Evolutionary conservation across 2,888 invertebrate genomes (phyloP), one percentile per base, ranked within the genome.

Genomic region (Anagyrus pseudococci): DNA sequence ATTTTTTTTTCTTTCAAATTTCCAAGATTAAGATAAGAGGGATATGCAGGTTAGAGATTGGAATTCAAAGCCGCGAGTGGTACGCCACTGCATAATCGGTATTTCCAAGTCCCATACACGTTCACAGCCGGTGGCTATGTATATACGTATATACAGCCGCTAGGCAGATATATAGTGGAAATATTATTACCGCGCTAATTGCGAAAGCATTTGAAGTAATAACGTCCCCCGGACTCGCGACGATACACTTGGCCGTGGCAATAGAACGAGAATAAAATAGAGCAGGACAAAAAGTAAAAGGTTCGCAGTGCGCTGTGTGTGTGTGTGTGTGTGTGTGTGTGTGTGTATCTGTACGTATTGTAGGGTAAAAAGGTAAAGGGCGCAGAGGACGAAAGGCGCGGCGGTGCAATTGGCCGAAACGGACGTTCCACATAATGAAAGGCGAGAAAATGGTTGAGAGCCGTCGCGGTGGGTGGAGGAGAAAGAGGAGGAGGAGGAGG

Each of bases 1-100:
- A n/a, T n/a, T n/a, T n/a, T n/a, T n/a, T n/a, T 37, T 37, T 37
- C 33, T 37, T 37, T 37, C 2, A 37, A 37, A 37, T 37, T 13
- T 37, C 8, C 33, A 37, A 8, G 33, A 29, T 7, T 7, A 29
- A 37, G 33, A 37, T 37, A 15, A 15, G 3, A 37, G 33, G n/a
- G n/a, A 47, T 23, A 47, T 23, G 15, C 17, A 41, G 23, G 48
- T 26, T 41, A 41, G 57, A 15, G 33, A 57, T 57, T 19, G 41
- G 57, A 49, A 57, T 49, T 57, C 29, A 41, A 23, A 10, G 20
- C 25, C 37, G 41, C 10, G 37, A 10, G 33, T 15, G 33, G 25
- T 56, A 49, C 41, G 41, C 57, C 48, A 41, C 57, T 57, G 48
- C 26, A 41, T 20, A 57, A 49, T 57, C 40, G 48, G 48, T 57